Percentiles rank a stretch among this genome's conserved stretches.
These are phyloP conservation scores for Crematogaster levior DNA, from an alignment of 2,888 invertebrate species.

Conservation along the genomic window DNA sequence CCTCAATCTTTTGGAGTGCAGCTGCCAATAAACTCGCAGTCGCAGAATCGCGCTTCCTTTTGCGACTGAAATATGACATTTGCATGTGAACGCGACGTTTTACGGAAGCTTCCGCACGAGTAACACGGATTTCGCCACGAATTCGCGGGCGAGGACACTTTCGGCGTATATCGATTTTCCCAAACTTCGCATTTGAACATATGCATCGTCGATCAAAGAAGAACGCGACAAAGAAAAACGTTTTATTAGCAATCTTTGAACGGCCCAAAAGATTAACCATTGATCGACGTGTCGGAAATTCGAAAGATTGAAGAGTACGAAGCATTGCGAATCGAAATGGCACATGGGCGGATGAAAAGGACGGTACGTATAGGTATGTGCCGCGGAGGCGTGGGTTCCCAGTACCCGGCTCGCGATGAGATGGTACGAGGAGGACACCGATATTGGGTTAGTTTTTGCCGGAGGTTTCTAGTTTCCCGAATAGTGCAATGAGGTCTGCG, in stretches of 20 bases:
- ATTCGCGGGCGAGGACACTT: constrained; percentile 1
- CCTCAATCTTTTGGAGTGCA: constrained; percentile 39
- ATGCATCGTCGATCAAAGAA: not conserved
- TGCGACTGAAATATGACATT: constrained; percentile 41
- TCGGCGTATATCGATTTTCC: not conserved
- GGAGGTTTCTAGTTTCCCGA: constrained; percentile 80
- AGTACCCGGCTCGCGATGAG: constrained; percentile 68
- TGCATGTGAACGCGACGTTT: constrained; percentile 33
- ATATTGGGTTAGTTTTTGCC: constrained; percentile 82
- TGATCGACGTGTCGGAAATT: not conserved
- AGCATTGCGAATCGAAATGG: not conserved
- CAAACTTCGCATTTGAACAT: not conserved
- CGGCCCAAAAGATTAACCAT: not conserved
- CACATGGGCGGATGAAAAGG: constrained; percentile 58
- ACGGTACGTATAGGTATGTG: constrained; percentile 41
- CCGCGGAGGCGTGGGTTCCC: constrained; percentile 73
- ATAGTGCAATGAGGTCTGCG: constrained; percentile 80
- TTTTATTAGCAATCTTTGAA: not conserved
- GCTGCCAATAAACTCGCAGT: constrained; percentile 35
- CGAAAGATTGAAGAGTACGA: not conserved
- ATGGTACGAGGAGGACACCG: constrained; percentile 70
- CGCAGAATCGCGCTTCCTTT: not conserved
- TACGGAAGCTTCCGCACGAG: not conserved
- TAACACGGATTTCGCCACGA: not conserved
- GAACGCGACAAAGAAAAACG: not conserved